A percentile compares a stretch with the other conserved stretches of the same genome.
phyloP scores from a whole-genome alignment of 1,140 invertebrate genomes.

The Cydia pomonella region DNA sequence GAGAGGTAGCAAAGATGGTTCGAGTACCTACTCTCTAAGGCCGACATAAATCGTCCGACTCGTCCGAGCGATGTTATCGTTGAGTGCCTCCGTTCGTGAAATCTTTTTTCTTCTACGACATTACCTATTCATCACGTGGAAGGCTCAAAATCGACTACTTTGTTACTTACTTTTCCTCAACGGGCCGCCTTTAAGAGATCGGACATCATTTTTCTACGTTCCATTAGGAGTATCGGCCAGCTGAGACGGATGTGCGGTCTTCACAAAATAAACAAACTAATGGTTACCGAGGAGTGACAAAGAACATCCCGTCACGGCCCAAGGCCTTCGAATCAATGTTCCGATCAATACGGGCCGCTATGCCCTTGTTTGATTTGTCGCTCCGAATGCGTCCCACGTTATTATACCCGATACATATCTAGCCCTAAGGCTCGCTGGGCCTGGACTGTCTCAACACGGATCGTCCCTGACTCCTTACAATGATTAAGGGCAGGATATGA shows the following conservation, averaged over 20 bases:
- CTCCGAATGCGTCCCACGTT: constrained; percentile 19
- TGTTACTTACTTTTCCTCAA: constrained; percentile 38
- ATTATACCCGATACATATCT: constrained; percentile 41
- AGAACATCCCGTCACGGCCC: constrained; percentile 50
- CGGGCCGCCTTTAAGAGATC: constrained; percentile 44
- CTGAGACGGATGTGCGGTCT: constrained; percentile 54
- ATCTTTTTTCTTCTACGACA: constrained; percentile 44
- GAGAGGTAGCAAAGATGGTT: constrained; percentile 23
- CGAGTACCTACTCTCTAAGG: constrained; percentile 18
- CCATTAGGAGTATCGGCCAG: constrained; percentile 60
- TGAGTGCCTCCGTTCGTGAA: constrained; percentile 32
- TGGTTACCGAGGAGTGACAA: constrained; percentile 53
- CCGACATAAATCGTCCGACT: constrained; percentile 30
- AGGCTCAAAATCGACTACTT: constrained; percentile 47
- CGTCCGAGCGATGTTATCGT: constrained; percentile 23
- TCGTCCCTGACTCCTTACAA: constrained; percentile 33
- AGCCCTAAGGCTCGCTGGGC: background rate
- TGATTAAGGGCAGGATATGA: constrained; percentile 35
- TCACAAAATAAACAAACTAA: constrained; percentile 62
- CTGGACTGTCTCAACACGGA: background rate
- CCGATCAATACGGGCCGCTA: constrained; percentile 43
- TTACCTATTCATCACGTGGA: constrained; percentile 50
- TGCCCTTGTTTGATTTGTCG: constrained; percentile 43
- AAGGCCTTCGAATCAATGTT: constrained; percentile 44
- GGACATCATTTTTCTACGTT: constrained; percentile 59